phyloP scores from a whole-genome alignment of 2,888 invertebrate species.

The Andrena hattorfiana region DNA sequence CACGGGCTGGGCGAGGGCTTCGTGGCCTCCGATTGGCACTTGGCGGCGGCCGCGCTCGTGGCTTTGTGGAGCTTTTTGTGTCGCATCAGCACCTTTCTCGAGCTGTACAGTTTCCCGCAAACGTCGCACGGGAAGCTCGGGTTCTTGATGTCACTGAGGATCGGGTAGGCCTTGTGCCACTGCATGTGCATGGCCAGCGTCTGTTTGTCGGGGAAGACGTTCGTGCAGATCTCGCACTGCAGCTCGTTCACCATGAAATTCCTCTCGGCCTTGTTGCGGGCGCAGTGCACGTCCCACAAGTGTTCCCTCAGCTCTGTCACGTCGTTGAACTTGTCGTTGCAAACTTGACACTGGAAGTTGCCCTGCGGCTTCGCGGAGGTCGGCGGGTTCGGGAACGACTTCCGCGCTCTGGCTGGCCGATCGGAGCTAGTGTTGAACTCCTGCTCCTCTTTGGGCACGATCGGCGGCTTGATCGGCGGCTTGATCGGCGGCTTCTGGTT shows the following conservation, averaged over 20 bases:
- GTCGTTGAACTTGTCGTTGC: conserved; percentile 87
- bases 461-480: not conserved
- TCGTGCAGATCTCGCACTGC: conserved; percentile 86
- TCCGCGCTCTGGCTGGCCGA: conserved; percentile 79
- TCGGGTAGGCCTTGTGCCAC: conserved; percentile 84
- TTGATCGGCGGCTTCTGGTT: conserved; percentile 8
- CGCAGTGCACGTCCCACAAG: conserved; percentile 87
- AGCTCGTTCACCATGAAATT: conserved; percentile 73
- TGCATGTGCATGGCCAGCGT: conserved; percentile 85
- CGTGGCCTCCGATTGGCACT: conserved; percentile 67
- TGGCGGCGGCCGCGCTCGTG: conserved; percentile 53
- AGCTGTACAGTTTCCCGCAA: conserved; percentile 89
- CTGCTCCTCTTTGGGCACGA: conserved; percentile 6
- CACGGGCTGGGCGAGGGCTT: conserved; percentile 39
- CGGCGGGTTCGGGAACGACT: conserved; percentile 77
- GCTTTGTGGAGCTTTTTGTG: conserved; percentile 86
- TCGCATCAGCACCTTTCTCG: conserved; percentile 87
- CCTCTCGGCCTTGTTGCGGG: conserved; percentile 83
- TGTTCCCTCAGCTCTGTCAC: conserved; percentile 87
- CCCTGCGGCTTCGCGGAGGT: conserved; percentile 31
- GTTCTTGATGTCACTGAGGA: conserved; percentile 71
- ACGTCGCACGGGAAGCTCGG: conserved; percentile 87
- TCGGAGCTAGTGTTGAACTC: conserved; percentile 17
- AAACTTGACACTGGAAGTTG: conserved; percentile 87
- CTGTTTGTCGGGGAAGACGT: conserved; percentile 84